phyloP scores from a whole-genome alignment of 2,888 invertebrate genomes.

The Andrena bicolor region DNA sequence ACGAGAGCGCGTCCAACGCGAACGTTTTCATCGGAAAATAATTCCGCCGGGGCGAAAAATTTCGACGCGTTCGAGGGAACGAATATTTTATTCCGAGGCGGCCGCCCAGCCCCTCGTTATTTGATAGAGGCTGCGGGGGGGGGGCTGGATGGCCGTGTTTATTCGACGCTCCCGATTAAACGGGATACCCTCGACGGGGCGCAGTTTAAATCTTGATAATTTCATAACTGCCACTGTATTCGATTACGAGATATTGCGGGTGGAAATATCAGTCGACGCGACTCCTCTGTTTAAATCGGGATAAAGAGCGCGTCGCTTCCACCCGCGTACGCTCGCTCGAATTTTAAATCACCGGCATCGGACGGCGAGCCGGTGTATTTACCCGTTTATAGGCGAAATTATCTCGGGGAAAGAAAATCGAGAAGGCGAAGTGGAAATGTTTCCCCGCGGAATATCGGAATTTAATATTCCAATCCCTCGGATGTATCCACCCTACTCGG shows the following conservation, averaged over 20 bases:
- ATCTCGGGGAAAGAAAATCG: too few relatives aligned
- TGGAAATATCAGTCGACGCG: background rate
- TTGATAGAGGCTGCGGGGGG: constrained; percentile 2
- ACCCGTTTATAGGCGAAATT: too few relatives aligned
- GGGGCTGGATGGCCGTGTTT: background rate
- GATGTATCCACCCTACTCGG: too few relatives aligned
- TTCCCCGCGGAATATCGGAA: too few relatives aligned
- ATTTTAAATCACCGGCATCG: too few relatives aligned
- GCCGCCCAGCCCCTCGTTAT: constrained; percentile 7
- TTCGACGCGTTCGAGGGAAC: background rate
- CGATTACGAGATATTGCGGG: constrained; percentile 2
- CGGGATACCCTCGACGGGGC: constrained; percentile 8
- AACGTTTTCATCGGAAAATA: constrained; percentile 21
- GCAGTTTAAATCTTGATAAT: background rate
- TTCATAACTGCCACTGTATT: background rate
- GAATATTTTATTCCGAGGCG: constrained; percentile 23
- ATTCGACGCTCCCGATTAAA: background rate
- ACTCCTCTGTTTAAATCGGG: background rate
- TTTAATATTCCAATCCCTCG: too few relatives aligned
- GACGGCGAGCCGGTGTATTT: too few relatives aligned
- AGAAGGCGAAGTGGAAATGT: too few relatives aligned
- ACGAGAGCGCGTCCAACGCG: background rate
- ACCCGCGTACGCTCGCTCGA: too few relatives aligned
- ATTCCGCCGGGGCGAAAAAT: constrained; percentile 9
- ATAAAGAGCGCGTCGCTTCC: background rate